Conservation (phyloP, 1,140 invertebrate species). For the Caenorhabditis tropicalis region DNA sequence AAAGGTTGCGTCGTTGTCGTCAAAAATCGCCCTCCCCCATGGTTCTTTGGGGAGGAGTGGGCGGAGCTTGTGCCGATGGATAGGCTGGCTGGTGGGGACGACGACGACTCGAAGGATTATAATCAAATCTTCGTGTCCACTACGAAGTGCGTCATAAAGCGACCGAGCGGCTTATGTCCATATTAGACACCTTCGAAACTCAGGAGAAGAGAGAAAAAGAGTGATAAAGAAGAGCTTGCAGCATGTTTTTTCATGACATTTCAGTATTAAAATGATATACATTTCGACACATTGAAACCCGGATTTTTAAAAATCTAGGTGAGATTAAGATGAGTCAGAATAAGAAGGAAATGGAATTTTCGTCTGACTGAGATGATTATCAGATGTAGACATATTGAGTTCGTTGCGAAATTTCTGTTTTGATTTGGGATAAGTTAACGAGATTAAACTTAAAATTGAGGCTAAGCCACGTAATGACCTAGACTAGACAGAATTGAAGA, state of each 20-base stretch:
- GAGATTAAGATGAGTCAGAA: background rate
- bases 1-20: background rate
- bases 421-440: too few relatives aligned
- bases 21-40: constrained; percentile 30
- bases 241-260: background rate
- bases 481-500: background rate
- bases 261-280: background rate
- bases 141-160: constrained; percentile 41
- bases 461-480: background rate
- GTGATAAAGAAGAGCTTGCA: background rate
- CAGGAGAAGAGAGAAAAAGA: background rate
- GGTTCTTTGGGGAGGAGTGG: background rate
- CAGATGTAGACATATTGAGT: too few relatives aligned
- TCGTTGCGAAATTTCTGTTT: too few relatives aligned
- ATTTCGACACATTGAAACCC: background rate
- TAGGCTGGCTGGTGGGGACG: background rate
- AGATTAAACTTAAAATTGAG: too few relatives aligned
- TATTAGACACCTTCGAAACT: constrained; percentile 38
- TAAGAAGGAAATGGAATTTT: background rate
- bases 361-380: too few relatives aligned
- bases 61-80: background rate
- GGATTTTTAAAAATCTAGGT: background rate
- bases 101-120: constrained; percentile 33
- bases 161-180: background rate
- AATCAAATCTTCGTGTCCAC: constrained; percentile 44